Evolutionary conservation across 2,113 vertebrate genomes (phyloP).

Genomic region (Orcinus orca): DNA sequence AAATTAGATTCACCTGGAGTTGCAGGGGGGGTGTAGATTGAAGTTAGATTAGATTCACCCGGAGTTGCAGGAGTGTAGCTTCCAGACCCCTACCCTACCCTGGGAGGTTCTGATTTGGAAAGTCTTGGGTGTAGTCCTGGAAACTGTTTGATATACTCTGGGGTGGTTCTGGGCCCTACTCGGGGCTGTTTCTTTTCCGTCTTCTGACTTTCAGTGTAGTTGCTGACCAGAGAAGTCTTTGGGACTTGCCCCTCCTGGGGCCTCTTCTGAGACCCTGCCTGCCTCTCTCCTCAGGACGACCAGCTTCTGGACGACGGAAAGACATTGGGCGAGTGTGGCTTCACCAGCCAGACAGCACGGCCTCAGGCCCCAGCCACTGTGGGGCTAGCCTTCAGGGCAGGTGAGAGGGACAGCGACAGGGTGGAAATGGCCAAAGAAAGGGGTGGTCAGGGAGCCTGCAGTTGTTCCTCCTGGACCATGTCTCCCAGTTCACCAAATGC

Average conservation of each 20-base stretch:
- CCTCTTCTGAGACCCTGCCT: not conserved
- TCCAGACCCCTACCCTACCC: not conserved
- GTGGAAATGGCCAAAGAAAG: not conserved
- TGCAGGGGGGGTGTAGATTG: not conserved
- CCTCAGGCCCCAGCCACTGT: slow-evolving; percentile 94
- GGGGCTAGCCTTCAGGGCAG: slow-evolving; percentile 91
- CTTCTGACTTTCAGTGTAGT: not conserved
- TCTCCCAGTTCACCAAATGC: not conserved
- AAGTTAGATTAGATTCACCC: not conserved
- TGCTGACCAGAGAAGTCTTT: not conserved
- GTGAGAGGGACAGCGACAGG: slow-evolving; percentile 73
- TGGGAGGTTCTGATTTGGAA: not conserved
- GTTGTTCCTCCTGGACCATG: not conserved
- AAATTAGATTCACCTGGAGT: not conserved
- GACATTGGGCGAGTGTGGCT: slow-evolving; percentile 93
- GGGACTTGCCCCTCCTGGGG: not conserved
- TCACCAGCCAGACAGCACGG: slow-evolving; percentile 93
- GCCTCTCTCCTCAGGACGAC: slow-evolving; percentile 86
- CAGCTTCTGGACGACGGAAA: slow-evolving; percentile 92
- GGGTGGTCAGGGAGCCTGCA: not conserved
- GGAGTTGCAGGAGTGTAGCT: not conserved
- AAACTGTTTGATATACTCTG: not conserved
- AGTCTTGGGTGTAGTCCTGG: not conserved
- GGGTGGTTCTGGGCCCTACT: not conserved
- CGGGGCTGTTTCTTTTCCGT: not conserved